Base-by-base conservation (phyloP, 2,113 vertebrate genomes). In the Falco punctatus region DNA sequence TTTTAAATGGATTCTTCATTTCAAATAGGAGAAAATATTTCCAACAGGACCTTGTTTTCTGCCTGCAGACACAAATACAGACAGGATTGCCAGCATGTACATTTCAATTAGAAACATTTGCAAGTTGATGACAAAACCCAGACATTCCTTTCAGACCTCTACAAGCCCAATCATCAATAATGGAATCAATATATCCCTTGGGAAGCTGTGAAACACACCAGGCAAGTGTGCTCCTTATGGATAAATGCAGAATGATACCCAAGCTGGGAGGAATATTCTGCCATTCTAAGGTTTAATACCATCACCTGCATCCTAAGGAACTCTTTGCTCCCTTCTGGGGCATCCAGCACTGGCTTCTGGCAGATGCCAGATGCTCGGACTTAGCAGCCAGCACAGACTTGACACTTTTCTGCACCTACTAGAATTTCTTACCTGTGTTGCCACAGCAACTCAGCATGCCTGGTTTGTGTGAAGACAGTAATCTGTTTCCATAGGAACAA, bases 401-500 rank as follows among this genome's bases (percentile, higher is more conserved):
- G 48, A 77, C 48, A 46, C 23, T 72, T 80, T 57, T n/a, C 66
- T 62, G 23, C 52, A 78, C 58, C 71, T 46, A 48, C 33, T 23
- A 75, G 81, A 49, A 89, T 61, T 70, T 83, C 59, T 65, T 79
- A 90, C 91, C 90, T 92, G 83, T 72, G 96, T 97, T 96, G 79
- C 96, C 81, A 94, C 87, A 94, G 96, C 86, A 96, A 96, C 97
- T 86, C 91, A 75, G 86, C 70, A 59, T 67, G 90, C 49, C 64
- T 79, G 32, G 71, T 55, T 58, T 83, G 80, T 86, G 48, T 82
- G 80, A 91, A 89, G 94, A 94, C 42, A 90, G 66, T 38, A 46
- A 74, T n/a, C 46, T 44, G 89, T 97, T 92, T 94, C 95, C 81
- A 96, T 94, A 85, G 95, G 78, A 97, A 97, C 95, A 57, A 69